These are phyloP conservation scores for Microctonus aethiopoides DNA, from an alignment of 2,888 invertebrate genomes.

Conservation along the genomic window DNA sequence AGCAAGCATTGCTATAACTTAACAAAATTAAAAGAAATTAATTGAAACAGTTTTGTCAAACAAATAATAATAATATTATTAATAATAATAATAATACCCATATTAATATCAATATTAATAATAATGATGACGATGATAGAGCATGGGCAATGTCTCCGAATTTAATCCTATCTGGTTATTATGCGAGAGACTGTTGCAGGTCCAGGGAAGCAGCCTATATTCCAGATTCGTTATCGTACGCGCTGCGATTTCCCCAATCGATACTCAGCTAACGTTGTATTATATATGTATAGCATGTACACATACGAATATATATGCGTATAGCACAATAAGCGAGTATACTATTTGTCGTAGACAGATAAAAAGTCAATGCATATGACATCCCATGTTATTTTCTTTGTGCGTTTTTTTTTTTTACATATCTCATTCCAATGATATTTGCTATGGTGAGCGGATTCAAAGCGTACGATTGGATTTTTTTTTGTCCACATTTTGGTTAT, in stretches of 20 bases:
- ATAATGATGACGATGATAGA: not conserved
- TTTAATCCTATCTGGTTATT: conserved; percentile 30
- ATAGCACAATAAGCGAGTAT: not conserved
- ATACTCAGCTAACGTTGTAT: not conserved
- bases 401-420: not conserved
- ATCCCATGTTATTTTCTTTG: not conserved
- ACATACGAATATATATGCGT: not conserved
- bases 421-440: too few relatives aligned
- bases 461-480: too few relatives aligned
- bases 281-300: not conserved
- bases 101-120: too few relatives aligned
- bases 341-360: not conserved
- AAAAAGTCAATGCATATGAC: not conserved
- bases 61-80: too few relatives aligned
- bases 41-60: too few relatives aligned
- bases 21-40: too few relatives aligned
- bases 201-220: conserved; percentile 15
- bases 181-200: conserved; percentile 19
- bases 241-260: not conserved
- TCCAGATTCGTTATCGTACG: conserved; percentile 23
- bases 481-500: not conserved
- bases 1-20: too few relatives aligned
- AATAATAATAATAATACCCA: too few relatives aligned
- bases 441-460: too few relatives aligned
- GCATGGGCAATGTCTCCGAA: conserved; percentile 12